These are phyloP conservation scores for Azemiops feae DNA, from an alignment of 2,113 vertebrate species.

Conservation along the genomic window DNA sequence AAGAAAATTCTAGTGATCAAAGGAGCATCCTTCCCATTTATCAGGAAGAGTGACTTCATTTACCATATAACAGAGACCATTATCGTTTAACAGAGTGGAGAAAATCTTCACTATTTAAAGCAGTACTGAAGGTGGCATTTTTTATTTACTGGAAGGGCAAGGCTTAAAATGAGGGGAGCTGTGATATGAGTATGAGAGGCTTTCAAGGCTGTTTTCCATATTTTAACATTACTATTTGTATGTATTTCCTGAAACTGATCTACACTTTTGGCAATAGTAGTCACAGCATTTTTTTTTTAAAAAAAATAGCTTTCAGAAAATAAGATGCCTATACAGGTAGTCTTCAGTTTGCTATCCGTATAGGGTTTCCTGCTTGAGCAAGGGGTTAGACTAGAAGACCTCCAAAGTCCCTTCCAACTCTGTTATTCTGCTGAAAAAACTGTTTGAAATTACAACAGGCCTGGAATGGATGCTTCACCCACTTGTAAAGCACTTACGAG, in stretches of 20 bases:
- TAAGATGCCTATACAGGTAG: background rate
- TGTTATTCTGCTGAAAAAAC: background rate
- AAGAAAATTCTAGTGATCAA: constrained; percentile 63
- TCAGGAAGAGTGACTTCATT: constrained; percentile 58
- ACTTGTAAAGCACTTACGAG: background rate
- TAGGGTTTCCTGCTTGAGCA: background rate
- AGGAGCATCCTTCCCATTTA: constrained; percentile 52
- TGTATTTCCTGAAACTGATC: background rate
- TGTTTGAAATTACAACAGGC: background rate
- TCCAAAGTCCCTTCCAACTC: background rate
- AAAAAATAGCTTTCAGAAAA: background rate
- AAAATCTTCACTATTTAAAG: constrained; percentile 4
- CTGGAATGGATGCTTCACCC: background rate
- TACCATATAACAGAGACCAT: constrained; percentile 48
- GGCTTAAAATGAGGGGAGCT: background rate
- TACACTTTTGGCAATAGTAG: background rate
- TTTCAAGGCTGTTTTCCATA: background rate
- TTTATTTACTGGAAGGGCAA: background rate
- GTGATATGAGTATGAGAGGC: background rate
- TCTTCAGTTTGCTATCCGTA: background rate
- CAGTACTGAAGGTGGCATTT: background rate
- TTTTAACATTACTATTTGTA: background rate
- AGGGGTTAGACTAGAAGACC: background rate
- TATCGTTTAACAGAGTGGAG: constrained; percentile 49
- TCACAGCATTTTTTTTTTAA: background rate